phyloP scores from a whole-genome alignment of 2,113 vertebrate species.

The Siphamia tubifer region DNA sequence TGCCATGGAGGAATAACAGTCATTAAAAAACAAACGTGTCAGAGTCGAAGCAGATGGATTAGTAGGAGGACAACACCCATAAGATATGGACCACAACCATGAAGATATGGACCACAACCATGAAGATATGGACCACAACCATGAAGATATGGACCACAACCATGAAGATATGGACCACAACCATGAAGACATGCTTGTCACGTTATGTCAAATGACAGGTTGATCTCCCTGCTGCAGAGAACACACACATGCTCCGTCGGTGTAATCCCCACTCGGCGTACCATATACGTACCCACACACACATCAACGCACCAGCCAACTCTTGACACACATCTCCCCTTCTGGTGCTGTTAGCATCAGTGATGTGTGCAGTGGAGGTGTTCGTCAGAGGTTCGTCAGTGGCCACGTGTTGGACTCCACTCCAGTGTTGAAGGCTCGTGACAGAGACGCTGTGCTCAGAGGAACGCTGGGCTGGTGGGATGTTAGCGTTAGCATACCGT shows the following conservation, averaged over 20 bases:
- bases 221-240: conserved; percentile 56
- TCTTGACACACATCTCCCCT: conserved; percentile 36
- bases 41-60: conserved; percentile 72
- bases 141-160: no score
- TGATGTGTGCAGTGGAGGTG: conserved; percentile 65
- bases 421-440: conserved; percentile 49
- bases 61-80: conserved; percentile 64
- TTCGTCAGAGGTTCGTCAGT: conserved; percentile 53
- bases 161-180: no score
- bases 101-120: no score
- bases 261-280: conserved; percentile 55
- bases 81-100: no score
- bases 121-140: no score
- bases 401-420: conserved; percentile 36
- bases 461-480: conserved; percentile 48
- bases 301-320: neutral
- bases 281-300: neutral
- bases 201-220: conserved; percentile 50
- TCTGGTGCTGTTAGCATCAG: conserved; percentile 60
- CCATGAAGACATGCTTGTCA: no score
- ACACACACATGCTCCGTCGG: conserved; percentile 51
- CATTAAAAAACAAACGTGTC: no score
- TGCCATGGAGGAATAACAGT: no score
- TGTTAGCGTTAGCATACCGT: conserved; percentile 4
- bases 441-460: conserved; percentile 48